These are phyloP conservation scores for Leptinotarsa haldemani DNA, from an alignment of 2,888 invertebrate genomes.

Conservation along the genomic window DNA sequence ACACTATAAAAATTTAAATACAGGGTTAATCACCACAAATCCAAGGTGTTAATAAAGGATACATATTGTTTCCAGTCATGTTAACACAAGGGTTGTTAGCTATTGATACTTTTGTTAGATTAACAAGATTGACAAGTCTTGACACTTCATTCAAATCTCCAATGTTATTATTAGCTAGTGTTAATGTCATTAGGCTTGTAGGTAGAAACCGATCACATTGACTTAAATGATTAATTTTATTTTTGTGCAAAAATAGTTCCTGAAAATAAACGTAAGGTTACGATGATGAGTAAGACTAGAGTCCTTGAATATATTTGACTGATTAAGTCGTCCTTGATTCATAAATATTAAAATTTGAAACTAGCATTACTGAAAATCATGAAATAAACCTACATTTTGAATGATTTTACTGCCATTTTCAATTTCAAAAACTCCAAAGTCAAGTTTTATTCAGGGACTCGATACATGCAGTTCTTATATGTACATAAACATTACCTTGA, in stretches of 20 bases:
- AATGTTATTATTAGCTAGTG: conserved; percentile 85
- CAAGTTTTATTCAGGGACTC: too few relatives aligned
- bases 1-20: neutral
- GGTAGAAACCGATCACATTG: conserved; percentile 88
- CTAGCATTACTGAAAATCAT: too few relatives aligned
- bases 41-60: conserved; percentile 70
- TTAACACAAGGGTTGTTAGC: conserved; percentile 89
- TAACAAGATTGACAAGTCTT: conserved; percentile 80
- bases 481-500: conserved; percentile 74
- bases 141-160: conserved; percentile 88
- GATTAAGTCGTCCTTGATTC: neutral
- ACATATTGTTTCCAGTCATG: conserved; percentile 82
- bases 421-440: too few relatives aligned
- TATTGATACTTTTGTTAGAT: conserved; percentile 84
- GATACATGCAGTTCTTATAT: too few relatives aligned
- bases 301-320: neutral
- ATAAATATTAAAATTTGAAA: neutral
- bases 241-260: conserved; percentile 88
- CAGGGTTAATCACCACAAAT: neutral
- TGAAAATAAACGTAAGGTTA: conserved; percentile 62
- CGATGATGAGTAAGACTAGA: neutral
- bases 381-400: neutral
- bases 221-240: conserved; percentile 83
- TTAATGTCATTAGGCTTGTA: conserved; percentile 77
- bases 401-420: too few relatives aligned